These are phyloP conservation scores for Adelosebastes latens DNA, from an alignment of 2,797 vertebrate species.

Conservation along the genomic window DNA sequence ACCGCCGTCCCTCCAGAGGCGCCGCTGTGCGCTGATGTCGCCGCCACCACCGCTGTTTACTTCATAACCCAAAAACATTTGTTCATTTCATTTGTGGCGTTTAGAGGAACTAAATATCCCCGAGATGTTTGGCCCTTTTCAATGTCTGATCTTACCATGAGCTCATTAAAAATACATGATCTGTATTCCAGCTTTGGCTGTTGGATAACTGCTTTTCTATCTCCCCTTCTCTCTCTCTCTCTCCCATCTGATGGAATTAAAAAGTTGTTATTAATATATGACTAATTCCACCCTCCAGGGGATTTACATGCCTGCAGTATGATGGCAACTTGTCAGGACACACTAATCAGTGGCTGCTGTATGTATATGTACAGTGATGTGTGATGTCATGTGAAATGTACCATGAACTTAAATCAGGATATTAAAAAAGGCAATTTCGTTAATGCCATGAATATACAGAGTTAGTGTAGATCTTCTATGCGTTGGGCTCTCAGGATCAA, in stretches of 20 bases:
- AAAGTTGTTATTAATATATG: slow-evolving; percentile 64
- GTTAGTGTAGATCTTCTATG: neutral
- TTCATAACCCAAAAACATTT: slow-evolving; percentile 65
- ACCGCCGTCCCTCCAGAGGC: slow-evolving; percentile 2
- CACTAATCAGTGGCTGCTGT: slow-evolving; percentile 39
- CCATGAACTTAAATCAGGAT: slow-evolving; percentile 1
- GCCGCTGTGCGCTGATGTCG: neutral
- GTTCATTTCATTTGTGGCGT: slow-evolving; percentile 75
- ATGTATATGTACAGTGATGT: neutral
- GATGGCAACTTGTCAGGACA: slow-evolving; percentile 36
- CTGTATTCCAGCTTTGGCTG: slow-evolving; percentile 60
- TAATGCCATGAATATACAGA: slow-evolving; percentile 2
- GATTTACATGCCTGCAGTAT: slow-evolving; percentile 52
- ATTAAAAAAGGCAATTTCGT: neutral
- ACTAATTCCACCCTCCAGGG: slow-evolving; percentile 64
- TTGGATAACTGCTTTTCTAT: slow-evolving; percentile 63
- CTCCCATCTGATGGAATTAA: slow-evolving; percentile 65
- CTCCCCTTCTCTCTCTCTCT: slow-evolving; percentile 8
- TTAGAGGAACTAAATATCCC: slow-evolving; percentile 72
- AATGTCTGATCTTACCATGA: slow-evolving; percentile 71
- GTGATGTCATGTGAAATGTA: slow-evolving; percentile 38
- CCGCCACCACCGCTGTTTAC: slow-evolving; percentile 45
- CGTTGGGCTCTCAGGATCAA: neutral
- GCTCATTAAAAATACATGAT: slow-evolving; percentile 80
- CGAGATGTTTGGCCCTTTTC: slow-evolving; percentile 67